These are phyloP conservation scores for Stomatorhinus ivindoensis DNA, from an alignment of 2,113 vertebrate species.

Conservation along the genomic window DNA sequence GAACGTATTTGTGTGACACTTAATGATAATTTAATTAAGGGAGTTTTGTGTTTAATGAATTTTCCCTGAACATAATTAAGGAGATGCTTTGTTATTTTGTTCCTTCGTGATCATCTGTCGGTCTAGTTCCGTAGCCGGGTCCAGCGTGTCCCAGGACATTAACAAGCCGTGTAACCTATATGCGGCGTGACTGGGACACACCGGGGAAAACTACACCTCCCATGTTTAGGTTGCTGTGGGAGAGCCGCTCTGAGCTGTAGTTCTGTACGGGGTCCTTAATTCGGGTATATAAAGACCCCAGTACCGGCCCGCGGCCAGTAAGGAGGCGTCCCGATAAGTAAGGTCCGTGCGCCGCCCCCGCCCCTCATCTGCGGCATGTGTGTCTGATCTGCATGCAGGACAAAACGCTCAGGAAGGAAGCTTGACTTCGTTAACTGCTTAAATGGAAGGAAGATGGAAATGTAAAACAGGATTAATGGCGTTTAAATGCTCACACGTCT, in stretches of 20 bases:
- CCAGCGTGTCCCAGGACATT: not conserved
- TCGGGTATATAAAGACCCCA: not conserved
- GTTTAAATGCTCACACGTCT: not conserved
- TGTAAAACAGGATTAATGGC: not conserved
- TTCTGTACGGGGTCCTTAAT: not conserved
- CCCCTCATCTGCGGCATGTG: not conserved
- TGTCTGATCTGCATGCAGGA: not conserved
- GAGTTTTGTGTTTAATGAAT: slow-evolving; percentile 14
- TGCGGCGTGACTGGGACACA: not conserved
- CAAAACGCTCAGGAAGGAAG: not conserved
- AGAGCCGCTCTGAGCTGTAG: not conserved
- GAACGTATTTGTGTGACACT: slow-evolving; percentile 36
- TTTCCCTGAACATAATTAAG: slow-evolving; percentile 28
- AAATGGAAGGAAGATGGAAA: not conserved
- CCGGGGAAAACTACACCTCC: not conserved
- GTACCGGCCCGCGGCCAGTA: not conserved
- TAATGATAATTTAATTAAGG: slow-evolving; percentile 54
- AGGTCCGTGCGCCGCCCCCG: not conserved
- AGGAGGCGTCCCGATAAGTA: not conserved
- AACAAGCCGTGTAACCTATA: not conserved
- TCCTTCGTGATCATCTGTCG: not conserved
- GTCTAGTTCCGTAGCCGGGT: not conserved
- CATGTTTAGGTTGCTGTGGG: not conserved
- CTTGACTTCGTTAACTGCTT: not conserved
- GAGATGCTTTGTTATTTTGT: not conserved